Percentiles rank a stretch among this genome's conserved stretches.
These are phyloP conservation scores for Cremastobaeus sp. DNA, from an alignment of 2,888 invertebrate genomes.

Conservation along the genomic window DNA sequence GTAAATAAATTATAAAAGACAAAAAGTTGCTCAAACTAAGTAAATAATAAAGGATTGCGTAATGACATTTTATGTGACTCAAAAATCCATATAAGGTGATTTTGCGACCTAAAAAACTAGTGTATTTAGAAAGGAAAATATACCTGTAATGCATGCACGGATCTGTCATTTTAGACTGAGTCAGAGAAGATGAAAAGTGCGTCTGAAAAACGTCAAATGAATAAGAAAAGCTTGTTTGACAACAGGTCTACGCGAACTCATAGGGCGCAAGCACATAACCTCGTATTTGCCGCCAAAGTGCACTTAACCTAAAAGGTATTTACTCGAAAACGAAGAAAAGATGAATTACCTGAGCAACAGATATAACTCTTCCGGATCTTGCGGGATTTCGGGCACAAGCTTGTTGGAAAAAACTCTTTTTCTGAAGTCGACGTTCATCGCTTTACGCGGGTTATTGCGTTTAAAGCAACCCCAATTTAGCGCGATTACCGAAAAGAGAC, in stretches of 20 bases:
- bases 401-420: constrained; percentile 47
- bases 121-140: not conserved
- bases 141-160: not conserved
- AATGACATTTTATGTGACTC: no score
- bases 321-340: not conserved
- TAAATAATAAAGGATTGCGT: no score
- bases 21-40: no score
- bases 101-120: constrained; percentile 35
- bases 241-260: not conserved
- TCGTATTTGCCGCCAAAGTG: constrained; percentile 49
- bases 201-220: constrained; percentile 1
- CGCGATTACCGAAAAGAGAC: constrained; percentile 36
- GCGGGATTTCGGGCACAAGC: constrained; percentile 59
- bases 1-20: no score
- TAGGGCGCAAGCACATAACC: constrained; percentile 25
- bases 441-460: constrained; percentile 18
- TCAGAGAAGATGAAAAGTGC: constrained; percentile 7
- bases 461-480: constrained; percentile 28
- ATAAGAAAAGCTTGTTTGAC: constrained; percentile 4
- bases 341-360: constrained; percentile 67
- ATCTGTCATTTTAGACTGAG: not conserved
- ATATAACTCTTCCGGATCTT: constrained; percentile 66
- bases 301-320: constrained; percentile 63
- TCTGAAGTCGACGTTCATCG: constrained; percentile 27
- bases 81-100: no score